phyloP scores from a whole-genome alignment of 2,888 invertebrate species.

The Phytoseiulus persimilis region DNA sequence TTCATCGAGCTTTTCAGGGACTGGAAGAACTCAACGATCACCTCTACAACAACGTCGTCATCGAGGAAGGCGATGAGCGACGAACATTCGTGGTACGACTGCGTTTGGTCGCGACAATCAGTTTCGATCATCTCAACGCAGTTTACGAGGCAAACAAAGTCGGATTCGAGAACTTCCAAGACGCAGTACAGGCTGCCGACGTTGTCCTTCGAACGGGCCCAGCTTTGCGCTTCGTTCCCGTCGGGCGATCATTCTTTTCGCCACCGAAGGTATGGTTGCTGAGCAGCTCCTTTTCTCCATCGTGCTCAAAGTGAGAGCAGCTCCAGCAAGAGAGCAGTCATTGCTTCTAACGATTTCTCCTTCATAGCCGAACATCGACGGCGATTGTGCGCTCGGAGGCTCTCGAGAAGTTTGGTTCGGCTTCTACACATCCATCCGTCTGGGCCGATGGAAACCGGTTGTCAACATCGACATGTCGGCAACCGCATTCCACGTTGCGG shows the following conservation, averaged over 20 bases:
- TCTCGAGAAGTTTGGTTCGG: conserved; percentile 44
- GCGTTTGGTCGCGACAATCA: neutral
- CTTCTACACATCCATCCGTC: conserved; percentile 43
- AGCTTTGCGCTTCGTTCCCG: conserved; percentile 41
- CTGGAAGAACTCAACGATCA: too few relatives aligned
- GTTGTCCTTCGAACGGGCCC: conserved; percentile 43
- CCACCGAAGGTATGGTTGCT: too few relatives aligned
- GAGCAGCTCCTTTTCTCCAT: too few relatives aligned
- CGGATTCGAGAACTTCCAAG: conserved; percentile 39
- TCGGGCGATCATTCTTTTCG: conserved; percentile 43
- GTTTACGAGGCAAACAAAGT: neutral
- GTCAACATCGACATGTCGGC: conserved; percentile 44
- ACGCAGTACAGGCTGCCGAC: conserved; percentile 43
- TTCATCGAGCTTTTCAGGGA: too few relatives aligned
- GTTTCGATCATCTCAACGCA: neutral
- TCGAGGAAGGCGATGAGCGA: neutral
- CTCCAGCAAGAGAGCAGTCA: too few relatives aligned
- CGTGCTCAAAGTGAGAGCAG: too few relatives aligned
- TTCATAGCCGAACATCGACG: conserved; percentile 10
- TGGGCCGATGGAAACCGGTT: conserved; percentile 43
- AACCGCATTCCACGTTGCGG: conserved; percentile 42
- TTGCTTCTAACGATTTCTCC: too few relatives aligned
- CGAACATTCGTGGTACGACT: neutral
- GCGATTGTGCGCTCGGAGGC: conserved; percentile 40
- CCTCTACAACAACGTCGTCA: neutral